Conservation (phyloP, 1,140 invertebrate species). For the Rhopalosiphum maidis region DNA sequence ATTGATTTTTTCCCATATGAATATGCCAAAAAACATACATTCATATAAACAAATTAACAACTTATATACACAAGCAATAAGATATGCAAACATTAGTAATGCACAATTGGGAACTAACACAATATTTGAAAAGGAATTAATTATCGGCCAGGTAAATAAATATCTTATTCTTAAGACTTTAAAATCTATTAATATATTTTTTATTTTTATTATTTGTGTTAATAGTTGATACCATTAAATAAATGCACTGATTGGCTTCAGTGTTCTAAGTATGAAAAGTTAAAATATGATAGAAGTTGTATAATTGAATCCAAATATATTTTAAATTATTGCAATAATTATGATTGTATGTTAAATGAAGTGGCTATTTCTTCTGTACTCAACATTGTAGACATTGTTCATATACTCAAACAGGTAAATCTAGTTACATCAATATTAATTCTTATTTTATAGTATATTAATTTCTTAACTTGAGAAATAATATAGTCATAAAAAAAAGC, state of each 20-base stretch:
- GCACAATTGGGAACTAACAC: not conserved
- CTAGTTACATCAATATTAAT: not conserved
- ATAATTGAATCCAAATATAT: not conserved
- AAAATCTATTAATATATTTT: not conserved
- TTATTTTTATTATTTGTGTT: not conserved
- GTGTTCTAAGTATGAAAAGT: not conserved
- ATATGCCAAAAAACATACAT: not conserved
- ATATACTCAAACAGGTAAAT: conserved; percentile 47
- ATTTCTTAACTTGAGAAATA: too few relatives aligned
- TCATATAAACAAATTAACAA: conserved; percentile 32
- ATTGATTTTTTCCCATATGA: not conserved
- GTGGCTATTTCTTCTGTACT: conserved; percentile 38
- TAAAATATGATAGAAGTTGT: not conserved
- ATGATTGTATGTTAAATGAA: conserved; percentile 24
- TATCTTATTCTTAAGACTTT: not conserved
- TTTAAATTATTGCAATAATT: conserved; percentile 2
- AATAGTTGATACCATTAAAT: conserved; percentile 10
- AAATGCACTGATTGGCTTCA: conserved; percentile 23
- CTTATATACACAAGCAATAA: conserved; percentile 43
- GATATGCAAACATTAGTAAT: conserved; percentile 5
- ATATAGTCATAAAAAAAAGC: too few relatives aligned
- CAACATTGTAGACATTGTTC: conserved; percentile 35
- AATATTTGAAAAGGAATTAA: conserved; percentile 43
- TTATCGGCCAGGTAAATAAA: conserved; percentile 38
- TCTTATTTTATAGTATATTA: too few relatives aligned